Percentiles rank a stretch among this genome's conserved stretches.
These are phyloP conservation scores for Diachasma alloeum DNA, from an alignment of 1,140 invertebrate genomes.

Conservation along the genomic window DNA sequence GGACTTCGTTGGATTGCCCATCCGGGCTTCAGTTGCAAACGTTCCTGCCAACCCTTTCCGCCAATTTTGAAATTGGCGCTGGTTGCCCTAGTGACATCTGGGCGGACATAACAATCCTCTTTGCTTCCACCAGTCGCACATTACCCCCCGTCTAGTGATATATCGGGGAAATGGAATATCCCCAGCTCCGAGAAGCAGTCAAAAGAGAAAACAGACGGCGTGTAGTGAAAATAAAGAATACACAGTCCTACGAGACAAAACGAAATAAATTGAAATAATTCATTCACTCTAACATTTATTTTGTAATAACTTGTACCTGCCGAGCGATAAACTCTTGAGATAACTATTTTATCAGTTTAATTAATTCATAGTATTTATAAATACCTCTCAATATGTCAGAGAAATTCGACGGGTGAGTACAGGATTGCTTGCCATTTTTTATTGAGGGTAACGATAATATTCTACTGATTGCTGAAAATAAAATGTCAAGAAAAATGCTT, in stretches of 20 bases:
- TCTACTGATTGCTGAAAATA: not conserved
- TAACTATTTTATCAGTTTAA: constrained; percentile 16
- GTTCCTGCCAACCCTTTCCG: too few species aligned
- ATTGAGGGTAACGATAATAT: not conserved
- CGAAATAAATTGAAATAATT: not conserved
- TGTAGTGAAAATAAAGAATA: not conserved
- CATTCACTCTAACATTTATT: not conserved
- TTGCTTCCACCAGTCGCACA: too few species aligned
- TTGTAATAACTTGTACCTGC: constrained; percentile 21
- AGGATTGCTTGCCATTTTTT: not conserved
- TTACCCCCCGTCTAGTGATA: not conserved
- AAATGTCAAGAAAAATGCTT: not conserved
- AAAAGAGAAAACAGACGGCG: not conserved
- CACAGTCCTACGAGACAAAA: not conserved
- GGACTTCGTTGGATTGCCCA: too few species aligned
- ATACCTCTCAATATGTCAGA: constrained; percentile 31
- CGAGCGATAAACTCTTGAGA: constrained; percentile 8
- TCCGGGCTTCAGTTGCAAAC: too few species aligned
- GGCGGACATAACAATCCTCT: too few species aligned
- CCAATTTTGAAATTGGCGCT: too few species aligned
- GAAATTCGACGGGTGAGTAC: constrained; percentile 26
- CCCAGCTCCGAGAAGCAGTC: not conserved
- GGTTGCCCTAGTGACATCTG: too few species aligned
- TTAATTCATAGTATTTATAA: constrained; percentile 37
- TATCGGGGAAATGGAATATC: not conserved